Base-by-base conservation (phyloP, 2,888 invertebrate genomes). In the Leptothorax acervorum region DNA sequence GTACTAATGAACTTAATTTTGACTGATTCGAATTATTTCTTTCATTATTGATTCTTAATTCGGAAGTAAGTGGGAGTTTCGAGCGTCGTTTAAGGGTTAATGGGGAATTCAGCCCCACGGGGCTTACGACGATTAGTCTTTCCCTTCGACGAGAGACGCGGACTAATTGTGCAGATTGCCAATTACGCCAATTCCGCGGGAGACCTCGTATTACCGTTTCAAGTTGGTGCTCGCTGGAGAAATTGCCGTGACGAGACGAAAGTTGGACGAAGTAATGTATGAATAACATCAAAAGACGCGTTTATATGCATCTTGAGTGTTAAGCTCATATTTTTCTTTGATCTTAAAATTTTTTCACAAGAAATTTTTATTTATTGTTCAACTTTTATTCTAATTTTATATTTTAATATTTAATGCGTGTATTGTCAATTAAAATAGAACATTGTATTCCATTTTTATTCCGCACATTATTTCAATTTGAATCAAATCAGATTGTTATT, bases 91-190 rank as follows among this genome's bases (percentile, higher is more conserved):
- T 81, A 81, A 81, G 60, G 39, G 57, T 73, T 81, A 81, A 81
- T 81, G 48, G 60, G 60, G 48, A 73, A 81, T 48, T 73, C 79
- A 81, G 60, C 79, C 79, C 66, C 74, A 81, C 79, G 48, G 66
- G 74, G 60, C 15, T 81, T 60, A 48, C 74, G 39, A 73, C 79
- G 73, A 81, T 81, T 81, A 87, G 84, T 88, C 84, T 86, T 87
- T 85, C 84, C 65, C 48, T 42, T 60, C 62, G 65, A 79, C 65
- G 66, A 35, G 76, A 79, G 65, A 74, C 74, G 73, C 60, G 42
- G 55, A 84, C 78, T 90, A 90, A 90, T 90, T 90, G 90, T 73
- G 12, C 86, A 66, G 83, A 90, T 90, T 90, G 85, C 85, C 89
- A 89, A 89, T 89, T 89, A 89, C 84, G 71, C 65, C 81, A 85